These are phyloP conservation scores for Myotis yumanensis DNA, from an alignment of 2,113 vertebrate species.

Conservation along the genomic window DNA sequence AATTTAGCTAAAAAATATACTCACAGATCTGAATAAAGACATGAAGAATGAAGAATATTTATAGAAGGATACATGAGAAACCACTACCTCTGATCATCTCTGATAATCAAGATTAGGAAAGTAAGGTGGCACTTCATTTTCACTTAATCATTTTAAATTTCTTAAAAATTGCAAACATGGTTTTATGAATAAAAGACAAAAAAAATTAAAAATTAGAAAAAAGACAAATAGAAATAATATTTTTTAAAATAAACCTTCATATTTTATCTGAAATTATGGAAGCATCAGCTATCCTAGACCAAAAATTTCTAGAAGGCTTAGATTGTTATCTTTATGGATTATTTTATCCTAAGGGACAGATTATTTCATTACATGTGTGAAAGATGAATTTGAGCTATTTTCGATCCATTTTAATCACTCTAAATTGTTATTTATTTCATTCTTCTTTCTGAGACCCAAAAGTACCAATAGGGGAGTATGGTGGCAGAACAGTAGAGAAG, in stretches of 20 bases:
- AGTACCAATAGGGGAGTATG: not conserved
- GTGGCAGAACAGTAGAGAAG: not conserved
- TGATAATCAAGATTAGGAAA: not conserved
- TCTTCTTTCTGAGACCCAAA: not conserved
- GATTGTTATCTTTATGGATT: not conserved
- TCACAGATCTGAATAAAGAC: not conserved
- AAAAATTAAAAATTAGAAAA: not conserved
- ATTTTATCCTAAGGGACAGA: not conserved
- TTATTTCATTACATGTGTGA: not conserved
- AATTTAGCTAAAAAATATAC: not conserved
- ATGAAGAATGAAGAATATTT: not conserved
- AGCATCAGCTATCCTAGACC: not conserved
- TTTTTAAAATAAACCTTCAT: not conserved
- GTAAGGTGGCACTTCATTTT: not conserved
- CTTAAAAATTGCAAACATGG: not conserved
- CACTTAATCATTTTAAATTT: not conserved
- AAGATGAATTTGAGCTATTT: not conserved
- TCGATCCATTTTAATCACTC: not conserved
- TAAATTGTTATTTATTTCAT: not conserved
- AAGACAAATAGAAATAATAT: not conserved
- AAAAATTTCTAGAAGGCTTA: not conserved
- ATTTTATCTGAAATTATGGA: not conserved
- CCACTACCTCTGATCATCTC: not conserved
- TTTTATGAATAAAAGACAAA: not conserved
- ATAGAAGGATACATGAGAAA: not conserved